These are phyloP conservation scores for Neoitamus cyanurus DNA, from an alignment of 2,888 invertebrate genomes.

Conservation along the genomic window DNA sequence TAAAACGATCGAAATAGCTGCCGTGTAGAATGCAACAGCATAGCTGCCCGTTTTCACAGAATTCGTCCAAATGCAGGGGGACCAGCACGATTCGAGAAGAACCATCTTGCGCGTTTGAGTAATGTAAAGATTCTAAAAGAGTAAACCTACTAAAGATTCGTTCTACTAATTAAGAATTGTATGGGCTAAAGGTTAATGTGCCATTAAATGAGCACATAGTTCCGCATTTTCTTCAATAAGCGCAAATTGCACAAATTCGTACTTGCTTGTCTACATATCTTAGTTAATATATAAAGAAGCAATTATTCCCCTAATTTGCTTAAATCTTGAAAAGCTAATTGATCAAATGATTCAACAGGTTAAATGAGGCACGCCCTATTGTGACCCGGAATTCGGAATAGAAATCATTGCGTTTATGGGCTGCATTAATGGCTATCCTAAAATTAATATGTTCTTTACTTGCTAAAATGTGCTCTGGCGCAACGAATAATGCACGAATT, in stretches of 20 bases:
- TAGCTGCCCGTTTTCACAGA: constrained; percentile 80
- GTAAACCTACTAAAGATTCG: neutral
- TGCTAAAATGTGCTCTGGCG: neutral
- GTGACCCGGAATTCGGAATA: neutral
- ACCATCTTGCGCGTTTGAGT: constrained; percentile 69
- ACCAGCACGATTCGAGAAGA: constrained; percentile 83
- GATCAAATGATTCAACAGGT: neutral
- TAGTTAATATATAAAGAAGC: no score
- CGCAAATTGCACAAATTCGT: no score
- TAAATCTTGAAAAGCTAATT: neutral
- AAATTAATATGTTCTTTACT: neutral
- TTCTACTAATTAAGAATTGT: no score
- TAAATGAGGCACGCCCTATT: constrained; percentile 8
- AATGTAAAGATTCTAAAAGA: neutral
- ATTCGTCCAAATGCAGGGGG: constrained; percentile 87
- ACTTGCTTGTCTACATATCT: no score
- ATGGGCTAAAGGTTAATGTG: no score
- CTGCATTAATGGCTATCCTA: neutral
- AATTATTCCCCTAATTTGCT: neutral
- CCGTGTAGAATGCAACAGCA: constrained; percentile 83
- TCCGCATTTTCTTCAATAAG: neutral
- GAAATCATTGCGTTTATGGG: neutral
- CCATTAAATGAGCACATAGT: no score
- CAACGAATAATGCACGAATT: neutral
- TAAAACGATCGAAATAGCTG: constrained; percentile 77